Percentiles rank a stretch among this genome's conserved stretches.
These are phyloP conservation scores for Nematostella vectensis DNA, from an alignment of 92 coral and sea anemone genomes.

Conservation along the genomic window DNA sequence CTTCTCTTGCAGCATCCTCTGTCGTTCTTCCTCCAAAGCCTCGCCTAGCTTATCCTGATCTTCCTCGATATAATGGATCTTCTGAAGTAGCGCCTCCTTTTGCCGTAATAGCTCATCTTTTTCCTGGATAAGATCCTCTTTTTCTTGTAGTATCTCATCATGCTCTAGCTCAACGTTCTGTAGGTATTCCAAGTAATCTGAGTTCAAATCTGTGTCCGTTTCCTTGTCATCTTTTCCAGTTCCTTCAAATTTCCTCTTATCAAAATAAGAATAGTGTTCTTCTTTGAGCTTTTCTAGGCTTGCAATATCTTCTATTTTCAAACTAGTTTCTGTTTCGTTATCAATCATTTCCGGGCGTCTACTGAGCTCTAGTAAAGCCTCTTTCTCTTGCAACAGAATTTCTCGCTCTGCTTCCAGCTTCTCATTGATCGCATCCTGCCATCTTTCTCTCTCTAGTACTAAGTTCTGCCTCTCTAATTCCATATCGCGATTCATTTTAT, in stretches of 20 bases:
- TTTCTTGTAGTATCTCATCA: slow-evolving; percentile 2
- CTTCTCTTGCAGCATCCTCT: not conserved
- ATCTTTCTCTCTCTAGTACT: not conserved
- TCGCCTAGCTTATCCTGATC: not conserved
- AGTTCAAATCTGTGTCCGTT: slow-evolving; percentile 24
- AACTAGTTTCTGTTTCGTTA: slow-evolving; percentile 29
- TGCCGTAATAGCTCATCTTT: not conserved
- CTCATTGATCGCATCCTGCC: slow-evolving; percentile 1
- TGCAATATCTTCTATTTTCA: slow-evolving; percentile 41
- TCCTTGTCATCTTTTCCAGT: slow-evolving; percentile 13
- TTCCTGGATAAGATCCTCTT: not conserved
- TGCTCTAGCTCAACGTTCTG: slow-evolving; percentile 14
- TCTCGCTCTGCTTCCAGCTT: not conserved
- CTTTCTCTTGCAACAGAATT: not conserved
- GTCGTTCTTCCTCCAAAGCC: not conserved
- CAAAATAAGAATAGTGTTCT: slow-evolving; percentile 12
- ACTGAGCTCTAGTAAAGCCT: not conserved
- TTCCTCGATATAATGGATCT: too few species aligned
- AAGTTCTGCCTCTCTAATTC: not conserved
- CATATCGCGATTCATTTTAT: not conserved
- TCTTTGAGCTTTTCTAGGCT: slow-evolving; percentile 46
- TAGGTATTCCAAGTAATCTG: slow-evolving; percentile 21
- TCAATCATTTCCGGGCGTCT: not conserved
- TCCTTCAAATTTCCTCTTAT: not conserved
- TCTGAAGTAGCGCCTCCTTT: too few species aligned